Base-by-base conservation (phyloP, 1,140 invertebrate species). In the Caerostris darwini region DNA sequence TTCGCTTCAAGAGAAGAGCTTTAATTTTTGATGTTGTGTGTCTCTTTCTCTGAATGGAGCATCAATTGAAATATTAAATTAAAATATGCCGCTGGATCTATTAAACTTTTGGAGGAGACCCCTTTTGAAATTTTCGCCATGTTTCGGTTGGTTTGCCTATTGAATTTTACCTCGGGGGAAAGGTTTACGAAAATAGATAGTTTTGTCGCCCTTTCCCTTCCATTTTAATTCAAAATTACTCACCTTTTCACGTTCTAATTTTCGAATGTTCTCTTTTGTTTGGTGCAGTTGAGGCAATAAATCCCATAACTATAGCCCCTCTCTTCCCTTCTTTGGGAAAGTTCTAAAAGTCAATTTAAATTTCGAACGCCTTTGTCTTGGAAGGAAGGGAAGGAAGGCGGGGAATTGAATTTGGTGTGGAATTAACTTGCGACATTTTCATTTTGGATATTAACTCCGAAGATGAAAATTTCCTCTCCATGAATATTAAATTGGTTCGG, bases 401-500 rank as follows among this genome's bases (percentile, higher is more conserved):
- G 71, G 61, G 82, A 83, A 83, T 83, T 83, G 82, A 83, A 83
- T 83, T 83, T 58, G 4, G 82, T 7, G 14, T 57, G 56, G 56
- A 77, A 77, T 77, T 77, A 77, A 77, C 71, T 10, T 3, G 81
- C 53, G 56, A 58, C 82, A 83, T 83, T 83, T 83, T 83, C 54
- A 83, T 58, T 83, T n/a, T 56, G 54, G 82, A 83, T n/a, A 58
- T 58, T 56, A 17, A 83, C 82, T 77, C 19, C 61, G 71, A 34
- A 50, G 54, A 83, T 17, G 82, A 19, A 50, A 77, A 77, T 77
- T 77, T 77, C 53, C 71, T 34, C 7, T 64, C 82, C 82, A 83
- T 83, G 82, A 83, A 83, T 83, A 83, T 83, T 83, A 83, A 83
- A 83, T 83, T 83, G 54, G 53, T 56, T 57, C 53, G 81, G 81